phyloP scores from a whole-genome alignment of 1,140 invertebrate genomes.

The Hypothenemus hampei region DNA sequence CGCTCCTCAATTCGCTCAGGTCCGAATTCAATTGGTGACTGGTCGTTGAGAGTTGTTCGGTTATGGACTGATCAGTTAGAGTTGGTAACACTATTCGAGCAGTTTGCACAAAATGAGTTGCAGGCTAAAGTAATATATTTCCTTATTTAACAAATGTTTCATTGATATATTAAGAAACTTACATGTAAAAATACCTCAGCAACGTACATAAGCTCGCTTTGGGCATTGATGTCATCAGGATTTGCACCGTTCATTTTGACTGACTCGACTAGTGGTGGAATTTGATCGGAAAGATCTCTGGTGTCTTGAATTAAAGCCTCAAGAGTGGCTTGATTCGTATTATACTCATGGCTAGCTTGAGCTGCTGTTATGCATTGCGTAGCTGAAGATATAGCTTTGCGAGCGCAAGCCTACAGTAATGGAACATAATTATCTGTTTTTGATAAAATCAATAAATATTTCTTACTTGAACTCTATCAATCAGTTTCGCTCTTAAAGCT shows the following conservation, averaged over 20 bases:
- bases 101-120: conserved; percentile 59
- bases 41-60: conserved; percentile 57
- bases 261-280: conserved; percentile 77
- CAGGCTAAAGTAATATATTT: conserved; percentile 25
- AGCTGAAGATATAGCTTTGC: conserved; percentile 80
- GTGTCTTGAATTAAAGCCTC: conserved; percentile 76
- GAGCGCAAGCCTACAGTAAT: conserved; percentile 65
- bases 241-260: conserved; percentile 68
- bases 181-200: conserved; percentile 77
- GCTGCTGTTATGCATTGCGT: conserved; percentile 86
- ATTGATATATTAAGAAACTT: conserved; percentile 40
- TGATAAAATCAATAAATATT: background rate
- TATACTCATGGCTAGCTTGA: conserved; percentile 64
- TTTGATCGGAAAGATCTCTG: conserved; percentile 68
- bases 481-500: conserved; percentile 71
- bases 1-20: conserved; percentile 69
- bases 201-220: conserved; percentile 79
- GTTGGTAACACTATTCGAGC: conserved; percentile 81
- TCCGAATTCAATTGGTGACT: conserved; percentile 71
- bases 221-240: conserved; percentile 68
- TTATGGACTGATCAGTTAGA: conserved; percentile 65
- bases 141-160: background rate
- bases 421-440: background rate
- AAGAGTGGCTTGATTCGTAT: conserved; percentile 58
- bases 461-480: conserved; percentile 60